Evolutionary conservation across 2,888 invertebrate genomes (phyloP), one percentile per base, ranked within the genome.

Genomic region (Alcis repandata): DNA sequence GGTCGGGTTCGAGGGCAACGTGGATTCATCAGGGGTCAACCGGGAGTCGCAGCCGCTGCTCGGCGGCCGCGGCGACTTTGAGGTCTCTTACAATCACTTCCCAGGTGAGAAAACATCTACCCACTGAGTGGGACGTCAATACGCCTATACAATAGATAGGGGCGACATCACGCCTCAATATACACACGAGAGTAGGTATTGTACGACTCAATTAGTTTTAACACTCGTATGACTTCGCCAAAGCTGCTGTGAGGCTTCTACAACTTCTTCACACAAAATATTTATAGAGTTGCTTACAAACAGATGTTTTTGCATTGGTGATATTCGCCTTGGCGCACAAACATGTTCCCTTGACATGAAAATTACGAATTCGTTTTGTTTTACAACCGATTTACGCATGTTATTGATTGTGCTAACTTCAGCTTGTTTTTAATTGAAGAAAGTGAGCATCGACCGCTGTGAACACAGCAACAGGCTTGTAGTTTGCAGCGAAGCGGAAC

Each of bases 1-100:
- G 91, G 96, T 98, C 77, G 95, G 95, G 74, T 98, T 97, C 90
- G 96, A 96, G 91, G 95, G 96, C 91, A 95, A 95, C 94, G 96
- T 97, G 96, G 97, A 97, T 95, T 96, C 96, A 58, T 95, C 96
- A 85, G 96, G 96, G 71, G 95, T 96, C 70, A 97, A 97, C 92
- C 95, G 98, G 84, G 99, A 99, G 95, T 98, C 97, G 92, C 98
- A 98, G 94, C 98, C 98, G 87, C 96, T 99, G 75, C 95, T 99
- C 59, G 97, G 97, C 91, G 96, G 97, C 93, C 95, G 95, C 87
- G 95, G 95, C 87, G 96, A 96, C 82, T 91, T 93, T 80, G 94
- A 96, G 76, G 96, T 97, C 76, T 95, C 96, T 69, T 97, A 95
- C 83, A 98, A 98, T 89, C 96, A 96, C 84, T 98, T 98, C 90